These are phyloP conservation scores for Ceraclea dissimilis DNA, from an alignment of 2,888 invertebrate species.

Conservation along the genomic window DNA sequence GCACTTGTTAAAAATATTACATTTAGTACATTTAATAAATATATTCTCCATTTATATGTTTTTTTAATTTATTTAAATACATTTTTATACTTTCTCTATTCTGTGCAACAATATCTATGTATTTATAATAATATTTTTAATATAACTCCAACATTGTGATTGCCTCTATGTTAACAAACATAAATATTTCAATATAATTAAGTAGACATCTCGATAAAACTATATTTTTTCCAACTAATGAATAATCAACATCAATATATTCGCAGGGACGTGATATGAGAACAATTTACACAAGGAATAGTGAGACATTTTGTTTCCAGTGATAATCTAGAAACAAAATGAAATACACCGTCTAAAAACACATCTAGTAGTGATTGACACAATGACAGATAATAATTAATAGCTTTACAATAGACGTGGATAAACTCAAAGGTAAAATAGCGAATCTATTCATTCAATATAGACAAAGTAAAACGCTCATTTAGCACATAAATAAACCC, in stretches of 20 bases:
- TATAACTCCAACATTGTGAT: background rate
- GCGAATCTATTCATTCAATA: no score
- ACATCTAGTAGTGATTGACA: no score
- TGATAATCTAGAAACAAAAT: background rate
- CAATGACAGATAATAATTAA: no score
- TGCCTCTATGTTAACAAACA: background rate
- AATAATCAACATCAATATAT: background rate
- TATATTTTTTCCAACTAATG: background rate
- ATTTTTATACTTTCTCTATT: background rate
- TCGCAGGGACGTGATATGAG: background rate
- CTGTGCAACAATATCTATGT: background rate
- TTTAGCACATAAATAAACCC: no score
- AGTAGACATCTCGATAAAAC: background rate
- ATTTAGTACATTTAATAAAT: no score
- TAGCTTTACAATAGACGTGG: no score
- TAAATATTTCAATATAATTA: background rate
- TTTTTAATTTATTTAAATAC: background rate
- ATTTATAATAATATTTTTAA: background rate
- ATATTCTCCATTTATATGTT: background rate
- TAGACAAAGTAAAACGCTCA: no score
- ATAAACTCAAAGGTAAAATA: no score
- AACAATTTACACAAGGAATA: background rate
- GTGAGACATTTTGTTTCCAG: background rate
- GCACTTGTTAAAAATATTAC: no score
- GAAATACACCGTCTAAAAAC: no score